These are phyloP conservation scores for Cavia porcellus DNA, from an alignment of 2,113 vertebrate genomes.

Conservation along the genomic window DNA sequence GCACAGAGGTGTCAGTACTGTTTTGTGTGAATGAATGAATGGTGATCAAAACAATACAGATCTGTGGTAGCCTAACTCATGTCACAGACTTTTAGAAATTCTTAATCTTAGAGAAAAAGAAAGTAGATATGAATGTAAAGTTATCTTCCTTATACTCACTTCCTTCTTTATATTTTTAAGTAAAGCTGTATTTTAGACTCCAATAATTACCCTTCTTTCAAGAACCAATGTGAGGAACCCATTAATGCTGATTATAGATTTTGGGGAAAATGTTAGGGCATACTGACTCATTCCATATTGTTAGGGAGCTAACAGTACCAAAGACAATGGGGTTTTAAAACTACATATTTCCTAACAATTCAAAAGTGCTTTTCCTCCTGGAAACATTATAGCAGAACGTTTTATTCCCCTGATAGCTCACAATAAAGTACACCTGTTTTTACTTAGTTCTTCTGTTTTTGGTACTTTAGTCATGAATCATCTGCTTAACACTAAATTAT, in stretches of 20 bases:
- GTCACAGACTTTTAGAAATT: neutral
- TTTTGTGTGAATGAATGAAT: neutral
- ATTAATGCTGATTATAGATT: neutral
- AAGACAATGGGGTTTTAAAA: neutral
- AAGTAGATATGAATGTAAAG: neutral
- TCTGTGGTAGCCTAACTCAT: neutral
- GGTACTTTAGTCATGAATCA: neutral
- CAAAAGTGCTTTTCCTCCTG: neutral
- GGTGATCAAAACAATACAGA: neutral
- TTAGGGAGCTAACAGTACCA: neutral
- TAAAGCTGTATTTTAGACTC: neutral
- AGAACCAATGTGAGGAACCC: neutral
- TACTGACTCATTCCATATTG: neutral
- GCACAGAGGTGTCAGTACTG: neutral
- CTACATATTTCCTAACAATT: neutral
- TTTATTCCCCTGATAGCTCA: neutral
- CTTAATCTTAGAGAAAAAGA: neutral
- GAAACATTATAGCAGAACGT: neutral
- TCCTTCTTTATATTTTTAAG: neutral
- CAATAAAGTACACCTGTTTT: neutral
- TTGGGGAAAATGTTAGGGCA: neutral
- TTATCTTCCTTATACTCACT: neutral
- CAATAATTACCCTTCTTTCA: neutral
- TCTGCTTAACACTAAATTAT: neutral
- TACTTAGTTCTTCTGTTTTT: neutral